Evolutionary conservation across 2,797 vertebrate genomes (phyloP).

Genomic region (Picus viridis): DNA sequence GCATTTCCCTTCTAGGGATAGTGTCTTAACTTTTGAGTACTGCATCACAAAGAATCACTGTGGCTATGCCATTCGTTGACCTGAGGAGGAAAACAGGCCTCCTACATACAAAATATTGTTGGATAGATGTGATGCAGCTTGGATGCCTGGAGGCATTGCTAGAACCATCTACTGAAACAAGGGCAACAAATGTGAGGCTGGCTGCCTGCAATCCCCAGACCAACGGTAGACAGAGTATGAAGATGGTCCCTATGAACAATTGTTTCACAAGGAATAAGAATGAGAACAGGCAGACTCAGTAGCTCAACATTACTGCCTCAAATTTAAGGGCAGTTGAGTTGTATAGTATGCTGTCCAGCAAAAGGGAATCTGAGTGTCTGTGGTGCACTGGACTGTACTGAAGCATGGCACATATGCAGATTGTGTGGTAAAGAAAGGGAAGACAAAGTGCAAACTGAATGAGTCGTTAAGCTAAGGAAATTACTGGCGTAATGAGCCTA

Average conservation of each 20-base stretch:
- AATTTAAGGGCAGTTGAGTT: background rate
- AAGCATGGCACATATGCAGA: background rate
- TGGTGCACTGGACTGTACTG: background rate
- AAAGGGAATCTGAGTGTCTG: background rate
- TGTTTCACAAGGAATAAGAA: background rate
- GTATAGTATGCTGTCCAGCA: background rate
- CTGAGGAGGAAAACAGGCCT: background rate
- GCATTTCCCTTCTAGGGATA: background rate
- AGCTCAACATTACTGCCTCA: background rate
- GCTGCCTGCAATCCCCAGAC: background rate
- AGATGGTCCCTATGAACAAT: background rate
- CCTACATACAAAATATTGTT: background rate
- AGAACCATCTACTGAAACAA: background rate
- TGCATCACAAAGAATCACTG: background rate
- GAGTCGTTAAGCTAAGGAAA: constrained; percentile 44
- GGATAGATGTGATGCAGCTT: background rate
- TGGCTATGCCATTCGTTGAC: background rate
- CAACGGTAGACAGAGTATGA: background rate
- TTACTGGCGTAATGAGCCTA: constrained; percentile 31
- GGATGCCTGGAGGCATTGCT: background rate
- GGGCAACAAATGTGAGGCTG: background rate
- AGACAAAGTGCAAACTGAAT: background rate
- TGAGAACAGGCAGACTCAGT: background rate
- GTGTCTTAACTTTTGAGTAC: background rate
- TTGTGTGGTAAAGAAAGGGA: constrained; percentile 13